Evolutionary conservation across 2,797 vertebrate genomes (phyloP), one percentile per base, ranked within the genome.

Genomic region (Falco biarmicus): DNA sequence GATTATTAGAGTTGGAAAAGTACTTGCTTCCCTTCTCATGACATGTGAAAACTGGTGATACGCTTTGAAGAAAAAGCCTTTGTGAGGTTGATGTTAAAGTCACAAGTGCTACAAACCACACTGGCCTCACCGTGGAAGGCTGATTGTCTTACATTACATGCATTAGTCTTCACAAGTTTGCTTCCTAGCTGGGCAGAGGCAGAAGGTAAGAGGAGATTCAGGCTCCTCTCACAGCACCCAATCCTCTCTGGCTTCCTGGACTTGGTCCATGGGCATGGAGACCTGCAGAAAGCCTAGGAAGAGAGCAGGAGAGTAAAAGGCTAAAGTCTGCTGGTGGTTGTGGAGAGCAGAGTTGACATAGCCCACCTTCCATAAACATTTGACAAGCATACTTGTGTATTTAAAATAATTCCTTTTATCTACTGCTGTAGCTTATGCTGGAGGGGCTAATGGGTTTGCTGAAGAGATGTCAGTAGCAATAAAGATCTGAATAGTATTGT

Each of bases 381-480:
- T 73, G 29, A 4, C 63, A 86, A 78, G 10, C 57, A 70, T 13
- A 83, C 10, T 74, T 28, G 8, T 37, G 19, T 78, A 64, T 91
- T 85, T 77, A 66, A 87, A 95, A 64, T 3, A 86, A 57, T 34
- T 80, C 13, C 4, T 77, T 71, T 60, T 50, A 79, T 28, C 31
- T 87, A 32, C 11, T 45, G 14, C 56, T 51, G 8, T 43, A 65
- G 11, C 10, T 65, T 59, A 2, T 66, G 43, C 31, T 80, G n/a
- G 39, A 85, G 34, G 19, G 34, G 13, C 24, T 95, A 80, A 90
- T 70, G 60, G 32, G 4, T 87, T 85, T 77, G 41, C 28, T 91
- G 82, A 94, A 92, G 60, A 89, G 20, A 54, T 57, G 41, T 90
- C 91, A 88, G 69, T 31, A 88, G n/a, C n/a, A 88, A 88, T 87